These are phyloP conservation scores for Falco punctatus DNA, from an alignment of 2,113 vertebrate species.

Conservation along the genomic window DNA sequence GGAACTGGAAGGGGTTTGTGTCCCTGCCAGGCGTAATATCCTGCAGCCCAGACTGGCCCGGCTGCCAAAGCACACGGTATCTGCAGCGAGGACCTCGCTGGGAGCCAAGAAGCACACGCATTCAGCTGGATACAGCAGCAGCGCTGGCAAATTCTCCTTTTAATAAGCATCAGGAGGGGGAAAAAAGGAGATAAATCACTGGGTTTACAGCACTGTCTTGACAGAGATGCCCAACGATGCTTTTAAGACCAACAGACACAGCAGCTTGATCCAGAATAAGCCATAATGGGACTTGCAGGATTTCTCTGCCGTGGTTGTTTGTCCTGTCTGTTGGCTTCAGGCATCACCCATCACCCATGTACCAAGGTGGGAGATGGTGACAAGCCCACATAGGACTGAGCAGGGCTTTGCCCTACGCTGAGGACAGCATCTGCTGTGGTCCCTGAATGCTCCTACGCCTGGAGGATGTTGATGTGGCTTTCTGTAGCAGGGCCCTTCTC, in stretches of 20 bases:
- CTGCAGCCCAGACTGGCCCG: slow-evolving; percentile 66
- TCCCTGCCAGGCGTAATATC: slow-evolving; percentile 72
- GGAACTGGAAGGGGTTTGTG: slow-evolving; percentile 65
- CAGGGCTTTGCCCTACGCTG: neutral
- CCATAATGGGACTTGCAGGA: neutral
- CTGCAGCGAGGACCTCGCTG: slow-evolving; percentile 32
- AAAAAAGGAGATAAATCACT: slow-evolving; percentile 31
- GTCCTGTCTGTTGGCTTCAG: neutral
- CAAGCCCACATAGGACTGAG: neutral
- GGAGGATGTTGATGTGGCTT: neutral
- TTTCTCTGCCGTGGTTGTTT: neutral
- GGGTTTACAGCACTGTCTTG: neutral
- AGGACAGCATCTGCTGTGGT: neutral
- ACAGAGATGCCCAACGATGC: neutral
- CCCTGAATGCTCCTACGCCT: neutral
- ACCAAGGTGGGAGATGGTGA: neutral
- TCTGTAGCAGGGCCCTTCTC: neutral
- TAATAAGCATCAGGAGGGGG: neutral
- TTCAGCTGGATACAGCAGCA: slow-evolving; percentile 36
- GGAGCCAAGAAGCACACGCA: slow-evolving; percentile 63
- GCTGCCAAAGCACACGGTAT: slow-evolving; percentile 80
- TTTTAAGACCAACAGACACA: neutral
- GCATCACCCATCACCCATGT: neutral
- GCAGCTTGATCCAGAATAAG: neutral
- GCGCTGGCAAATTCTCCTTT: neutral